Conservation (phyloP, 2,888 invertebrate species). For the Podotricha telesiphe region DNA sequence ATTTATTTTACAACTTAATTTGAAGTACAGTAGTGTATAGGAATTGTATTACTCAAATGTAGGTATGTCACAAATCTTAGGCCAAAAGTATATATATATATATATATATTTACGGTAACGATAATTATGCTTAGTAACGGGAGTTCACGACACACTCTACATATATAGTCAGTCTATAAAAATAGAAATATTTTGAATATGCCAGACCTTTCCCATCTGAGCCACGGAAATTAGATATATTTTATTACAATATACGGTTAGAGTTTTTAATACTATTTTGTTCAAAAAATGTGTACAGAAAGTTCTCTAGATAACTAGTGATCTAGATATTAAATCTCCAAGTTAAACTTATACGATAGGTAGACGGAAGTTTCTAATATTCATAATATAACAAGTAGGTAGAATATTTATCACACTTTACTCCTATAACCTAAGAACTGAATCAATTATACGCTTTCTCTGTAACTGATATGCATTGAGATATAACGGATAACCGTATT, state of each 20-base stretch:
- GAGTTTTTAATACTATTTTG: too few relatives aligned
- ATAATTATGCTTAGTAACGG: too few relatives aligned
- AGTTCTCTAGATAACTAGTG: background rate
- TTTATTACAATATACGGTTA: too few relatives aligned
- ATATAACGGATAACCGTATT: conserved; percentile 32
- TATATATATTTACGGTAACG: too few relatives aligned
- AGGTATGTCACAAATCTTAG: too few relatives aligned
- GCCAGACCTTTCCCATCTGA: too few relatives aligned
- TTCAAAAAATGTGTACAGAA: too few relatives aligned
- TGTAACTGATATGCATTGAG: conserved; percentile 46
- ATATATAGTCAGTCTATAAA: too few relatives aligned
- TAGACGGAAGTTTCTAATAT: conserved; percentile 5
- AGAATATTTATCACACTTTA: conserved; percentile 8
- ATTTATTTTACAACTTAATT: background rate
- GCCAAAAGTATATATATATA: too few relatives aligned
- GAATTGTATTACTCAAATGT: background rate
- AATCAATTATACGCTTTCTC: conserved; percentile 45
- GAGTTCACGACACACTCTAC: too few relatives aligned
- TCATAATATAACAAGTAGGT: background rate
- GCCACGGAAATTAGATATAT: background rate
- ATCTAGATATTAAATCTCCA: background rate
- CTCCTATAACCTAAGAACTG: background rate
- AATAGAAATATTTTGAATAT: too few relatives aligned
- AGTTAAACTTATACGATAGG: too few relatives aligned
- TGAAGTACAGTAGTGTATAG: background rate